Evolutionary conservation across 2,888 invertebrate genomes (phyloP).

Genomic region (Scaptomyza cyrtandrae): DNA sequence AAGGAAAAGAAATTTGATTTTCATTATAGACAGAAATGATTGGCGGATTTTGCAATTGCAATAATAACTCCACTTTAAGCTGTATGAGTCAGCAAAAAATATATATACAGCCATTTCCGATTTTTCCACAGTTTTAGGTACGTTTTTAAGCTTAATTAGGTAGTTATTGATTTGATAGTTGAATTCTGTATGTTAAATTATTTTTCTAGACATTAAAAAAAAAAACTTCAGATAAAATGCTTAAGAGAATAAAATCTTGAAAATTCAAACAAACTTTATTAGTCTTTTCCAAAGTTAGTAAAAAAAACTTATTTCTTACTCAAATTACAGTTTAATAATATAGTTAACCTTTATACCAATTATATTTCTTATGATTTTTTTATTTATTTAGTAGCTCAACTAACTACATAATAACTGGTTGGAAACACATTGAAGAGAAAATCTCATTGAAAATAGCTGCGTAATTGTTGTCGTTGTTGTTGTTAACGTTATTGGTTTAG

Average conservation of each 20-base stretch:
- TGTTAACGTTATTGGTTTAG: constrained; percentile 29
- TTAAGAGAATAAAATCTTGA: too few species aligned
- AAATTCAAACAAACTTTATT: too few species aligned
- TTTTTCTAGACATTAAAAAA: too few species aligned
- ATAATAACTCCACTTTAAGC: not conserved
- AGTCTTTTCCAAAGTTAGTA: too few species aligned
- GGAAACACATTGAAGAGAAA: constrained; percentile 19
- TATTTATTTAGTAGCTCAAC: not conserved
- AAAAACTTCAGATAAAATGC: too few species aligned
- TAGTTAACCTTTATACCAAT: not conserved
- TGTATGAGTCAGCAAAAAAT: not conserved
- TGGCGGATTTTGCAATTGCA: not conserved
- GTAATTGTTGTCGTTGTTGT: constrained; percentile 42
- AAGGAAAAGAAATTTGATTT: constrained; percentile 7
- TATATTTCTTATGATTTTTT: not conserved
- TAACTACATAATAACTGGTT: constrained; percentile 11
- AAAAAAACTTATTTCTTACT: too few species aligned
- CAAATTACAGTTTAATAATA: not conserved
- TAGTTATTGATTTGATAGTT: too few species aligned
- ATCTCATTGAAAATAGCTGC: constrained; percentile 42
- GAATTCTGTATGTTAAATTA: too few species aligned
- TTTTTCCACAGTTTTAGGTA: too few species aligned
- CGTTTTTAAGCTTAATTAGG: too few species aligned
- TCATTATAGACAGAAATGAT: not conserved
- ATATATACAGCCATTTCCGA: too few species aligned